Base-by-base conservation (phyloP, 2,888 invertebrate species). In the Nebria salina region DNA sequence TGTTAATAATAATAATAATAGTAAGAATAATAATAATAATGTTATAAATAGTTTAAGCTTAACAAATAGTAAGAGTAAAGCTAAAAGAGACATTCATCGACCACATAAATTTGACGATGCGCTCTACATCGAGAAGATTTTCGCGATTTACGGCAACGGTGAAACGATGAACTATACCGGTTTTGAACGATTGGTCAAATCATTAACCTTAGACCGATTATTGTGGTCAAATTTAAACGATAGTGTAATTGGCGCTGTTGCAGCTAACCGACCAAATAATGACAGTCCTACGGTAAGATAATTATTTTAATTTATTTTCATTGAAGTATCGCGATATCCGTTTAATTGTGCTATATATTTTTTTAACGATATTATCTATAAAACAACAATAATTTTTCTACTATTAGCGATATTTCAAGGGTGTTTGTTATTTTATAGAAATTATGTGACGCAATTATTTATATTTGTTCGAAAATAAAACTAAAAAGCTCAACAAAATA, bases 141-240 rank as follows among this genome's bases (percentile, higher is more conserved):
- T 95, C 87, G 89, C 90, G 68, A 89, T 91, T 85, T 95, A 93
- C 85, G 94, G 94, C 0, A 92, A 94, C 85, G 92, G 91, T 0
- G 90, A 90, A 6, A 91, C 90, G 65, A 91, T 93, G 89, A 93
- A 93, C 9, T 92, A 95, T 83, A 91, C 91, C 4, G 94, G 93
- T n/a, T 95, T 96, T 85, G 93, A 93, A 83, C 91, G 89, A 77
- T 91, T 95, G 89, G 89, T 95, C 9, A 89, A 90, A 76, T 92
- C 90, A 70, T 85, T 94, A 83, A 91, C 92, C 20, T 88, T 94
- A 3, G 87, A 90, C 78, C 90, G 90, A 82, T 87, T 93, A 83
- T 70, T 80, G 34, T 75, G 79, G 79, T 79, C 79, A 8, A 79
- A 79, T 65, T 43, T 75, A 66, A 80, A 80, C 70, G 54, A 72